phyloP scores from a whole-genome alignment of 2,888 invertebrate genomes.

The Sarcophaga subvicina region DNA sequence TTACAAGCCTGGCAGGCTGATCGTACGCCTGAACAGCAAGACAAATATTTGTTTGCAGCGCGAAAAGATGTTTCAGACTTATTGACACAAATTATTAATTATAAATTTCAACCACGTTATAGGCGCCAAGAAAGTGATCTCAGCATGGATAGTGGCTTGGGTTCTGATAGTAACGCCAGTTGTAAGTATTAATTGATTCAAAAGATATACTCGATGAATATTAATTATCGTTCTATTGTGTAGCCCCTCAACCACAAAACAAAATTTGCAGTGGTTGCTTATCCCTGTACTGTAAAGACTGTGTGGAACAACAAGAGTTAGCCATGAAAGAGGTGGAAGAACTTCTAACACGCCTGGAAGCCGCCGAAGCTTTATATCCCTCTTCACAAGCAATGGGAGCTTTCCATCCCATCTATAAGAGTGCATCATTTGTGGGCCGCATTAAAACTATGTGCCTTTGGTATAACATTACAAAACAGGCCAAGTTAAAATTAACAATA shows the following conservation, averaged over 20 bases:
- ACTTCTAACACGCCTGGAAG: slow-evolving; percentile 88
- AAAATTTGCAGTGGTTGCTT: slow-evolving; percentile 86
- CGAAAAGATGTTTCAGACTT: slow-evolving; percentile 88
- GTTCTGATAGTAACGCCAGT: slow-evolving; percentile 77
- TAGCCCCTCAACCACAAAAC: slow-evolving; percentile 73
- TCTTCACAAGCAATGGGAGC: slow-evolving; percentile 90
- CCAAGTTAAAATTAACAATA: slow-evolving; percentile 90
- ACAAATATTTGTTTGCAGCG: slow-evolving; percentile 88
- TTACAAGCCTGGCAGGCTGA: slow-evolving; percentile 92
- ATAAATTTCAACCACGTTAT: slow-evolving; percentile 84
- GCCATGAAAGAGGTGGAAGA: slow-evolving; percentile 89
- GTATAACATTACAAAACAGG: slow-evolving; percentile 94
- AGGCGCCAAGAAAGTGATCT: slow-evolving; percentile 76
- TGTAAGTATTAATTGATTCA: slow-evolving; percentile 73
- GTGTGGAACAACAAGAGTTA: slow-evolving; percentile 87
- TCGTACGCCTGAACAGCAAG: slow-evolving; percentile 89
- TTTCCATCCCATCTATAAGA: slow-evolving; percentile 86
- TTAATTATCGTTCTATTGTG: not conserved
- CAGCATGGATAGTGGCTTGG: slow-evolving; percentile 80
- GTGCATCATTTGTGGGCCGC: slow-evolving; percentile 79
- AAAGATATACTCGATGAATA: not conserved
- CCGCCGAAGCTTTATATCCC: slow-evolving; percentile 91
- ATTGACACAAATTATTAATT: slow-evolving; percentile 89
- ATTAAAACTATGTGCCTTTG: slow-evolving; percentile 92
- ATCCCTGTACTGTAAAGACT: slow-evolving; percentile 87